Conservation (phyloP, 2,888 invertebrate species). For the Electrophaes corylata region DNA sequence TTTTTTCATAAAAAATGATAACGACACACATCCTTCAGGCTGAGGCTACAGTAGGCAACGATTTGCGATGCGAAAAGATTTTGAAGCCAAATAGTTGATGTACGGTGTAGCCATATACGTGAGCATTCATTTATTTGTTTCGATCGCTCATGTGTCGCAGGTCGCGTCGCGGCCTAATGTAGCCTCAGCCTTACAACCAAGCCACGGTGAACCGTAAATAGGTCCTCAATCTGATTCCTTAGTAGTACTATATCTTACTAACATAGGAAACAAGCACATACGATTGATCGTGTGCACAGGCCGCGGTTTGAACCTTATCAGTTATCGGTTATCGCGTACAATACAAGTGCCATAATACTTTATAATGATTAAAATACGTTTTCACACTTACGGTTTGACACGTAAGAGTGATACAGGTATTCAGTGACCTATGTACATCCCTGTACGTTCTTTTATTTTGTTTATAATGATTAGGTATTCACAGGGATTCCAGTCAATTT, state of each 20-base stretch:
- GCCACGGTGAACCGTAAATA: not conserved
- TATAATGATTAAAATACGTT: slow-evolving; percentile 78
- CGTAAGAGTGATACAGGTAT: slow-evolving; percentile 53
- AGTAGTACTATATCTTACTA: slow-evolving; percentile 9
- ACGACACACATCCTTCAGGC: too few species aligned
- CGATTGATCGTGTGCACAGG: slow-evolving; percentile 71
- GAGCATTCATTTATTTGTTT: too few species aligned
- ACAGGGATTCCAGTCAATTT: too few species aligned
- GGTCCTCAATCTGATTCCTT: not conserved
- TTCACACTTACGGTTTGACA: slow-evolving; percentile 66
- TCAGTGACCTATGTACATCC: not conserved
- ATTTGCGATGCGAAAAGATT: too few species aligned
- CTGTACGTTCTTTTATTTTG: not conserved
- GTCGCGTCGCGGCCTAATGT: too few species aligned
- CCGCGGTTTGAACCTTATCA: slow-evolving; percentile 60
- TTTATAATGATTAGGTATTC: too few species aligned
- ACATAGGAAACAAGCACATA: slow-evolving; percentile 30
- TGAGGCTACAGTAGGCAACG: too few species aligned
- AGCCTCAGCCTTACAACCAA: not conserved
- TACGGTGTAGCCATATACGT: too few species aligned
- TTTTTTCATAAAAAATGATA: too few species aligned
- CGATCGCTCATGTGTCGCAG: too few species aligned
- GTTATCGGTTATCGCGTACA: slow-evolving; percentile 48
- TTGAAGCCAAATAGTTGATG: too few species aligned
- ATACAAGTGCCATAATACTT: slow-evolving; percentile 47